These are phyloP conservation scores for Periphyllus acericola DNA, from an alignment of 2,888 invertebrate genomes.

Conservation along the genomic window DNA sequence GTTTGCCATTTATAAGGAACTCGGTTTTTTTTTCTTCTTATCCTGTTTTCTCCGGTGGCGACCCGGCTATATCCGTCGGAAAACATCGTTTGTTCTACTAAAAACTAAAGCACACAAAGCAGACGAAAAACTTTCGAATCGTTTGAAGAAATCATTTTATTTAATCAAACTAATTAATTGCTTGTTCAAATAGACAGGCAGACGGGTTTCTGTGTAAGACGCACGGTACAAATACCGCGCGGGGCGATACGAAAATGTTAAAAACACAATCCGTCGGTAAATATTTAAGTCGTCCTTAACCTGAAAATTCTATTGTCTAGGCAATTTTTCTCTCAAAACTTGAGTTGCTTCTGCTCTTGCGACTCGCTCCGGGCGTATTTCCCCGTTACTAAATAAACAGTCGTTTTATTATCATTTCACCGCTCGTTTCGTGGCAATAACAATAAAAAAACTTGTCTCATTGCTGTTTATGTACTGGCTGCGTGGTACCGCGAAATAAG, in stretches of 20 bases:
- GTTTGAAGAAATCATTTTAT: constrained; percentile 14
- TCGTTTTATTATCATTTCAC: neutral
- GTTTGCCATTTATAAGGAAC: too few relatives aligned
- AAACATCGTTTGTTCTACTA: too few relatives aligned
- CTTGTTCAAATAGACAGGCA: neutral
- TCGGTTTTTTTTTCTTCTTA: too few relatives aligned
- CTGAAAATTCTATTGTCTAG: neutral
- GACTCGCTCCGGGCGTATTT: neutral
- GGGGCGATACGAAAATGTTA: neutral
- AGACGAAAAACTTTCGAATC: neutral
- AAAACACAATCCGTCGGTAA: constrained; percentile 6
- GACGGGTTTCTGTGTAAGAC: neutral
- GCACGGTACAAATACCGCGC: neutral
- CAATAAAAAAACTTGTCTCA: neutral
- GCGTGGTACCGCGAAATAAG: neutral
- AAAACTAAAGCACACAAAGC: neutral
- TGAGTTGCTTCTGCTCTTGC: neutral
- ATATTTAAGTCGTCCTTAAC: neutral
- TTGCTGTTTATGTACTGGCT: neutral
- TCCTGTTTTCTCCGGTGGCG: too few relatives aligned
- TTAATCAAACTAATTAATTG: constrained; percentile 50
- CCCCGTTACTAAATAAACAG: neutral
- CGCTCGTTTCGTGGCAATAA: neutral
- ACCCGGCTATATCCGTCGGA: too few relatives aligned
- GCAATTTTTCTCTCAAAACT: constrained; percentile 23